These are phyloP conservation scores for Gallinago nigripennis DNA, from an alignment of 2,797 vertebrate species.

Conservation along the genomic window DNA sequence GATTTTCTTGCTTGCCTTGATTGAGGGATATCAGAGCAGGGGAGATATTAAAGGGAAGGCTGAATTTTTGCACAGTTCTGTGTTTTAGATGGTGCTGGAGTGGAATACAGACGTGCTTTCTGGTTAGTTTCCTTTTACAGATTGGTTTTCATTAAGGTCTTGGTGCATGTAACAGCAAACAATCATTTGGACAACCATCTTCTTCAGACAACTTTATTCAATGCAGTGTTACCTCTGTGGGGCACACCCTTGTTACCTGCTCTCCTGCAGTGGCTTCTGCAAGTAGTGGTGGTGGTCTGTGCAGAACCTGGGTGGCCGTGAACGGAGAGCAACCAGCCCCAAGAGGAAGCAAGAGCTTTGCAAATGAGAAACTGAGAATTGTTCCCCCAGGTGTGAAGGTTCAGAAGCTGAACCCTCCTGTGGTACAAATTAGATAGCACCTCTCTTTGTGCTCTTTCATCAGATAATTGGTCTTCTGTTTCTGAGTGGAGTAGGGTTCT, in stretches of 20 bases:
- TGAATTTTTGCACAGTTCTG: not conserved
- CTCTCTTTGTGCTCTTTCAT: not conserved
- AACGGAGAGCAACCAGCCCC: not conserved
- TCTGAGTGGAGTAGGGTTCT: not conserved
- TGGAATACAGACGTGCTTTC: not conserved
- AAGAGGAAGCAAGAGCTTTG: not conserved
- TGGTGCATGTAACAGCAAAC: not conserved
- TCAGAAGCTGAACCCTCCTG: not conserved
- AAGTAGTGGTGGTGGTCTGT: not conserved
- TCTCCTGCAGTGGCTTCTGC: not conserved
- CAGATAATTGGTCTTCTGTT: not conserved
- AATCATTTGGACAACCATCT: not conserved
- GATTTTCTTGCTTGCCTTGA: not conserved
- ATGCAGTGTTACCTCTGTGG: not conserved
- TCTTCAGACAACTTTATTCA: not conserved
- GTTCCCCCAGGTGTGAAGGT: not conserved
- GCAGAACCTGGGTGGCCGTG: not conserved
- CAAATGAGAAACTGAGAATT: not conserved
- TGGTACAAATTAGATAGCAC: not conserved
- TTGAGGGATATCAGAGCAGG: not conserved
- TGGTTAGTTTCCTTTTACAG: not conserved
- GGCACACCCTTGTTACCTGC: not conserved
- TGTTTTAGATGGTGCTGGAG: not conserved
- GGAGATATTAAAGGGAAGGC: not conserved
- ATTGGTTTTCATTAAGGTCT: not conserved